Percentiles rank a stretch among this genome's conserved stretches.
phyloP scores from a whole-genome alignment of 2,797 vertebrate genomes.

The Schizothorax lantsangensis region DNA sequence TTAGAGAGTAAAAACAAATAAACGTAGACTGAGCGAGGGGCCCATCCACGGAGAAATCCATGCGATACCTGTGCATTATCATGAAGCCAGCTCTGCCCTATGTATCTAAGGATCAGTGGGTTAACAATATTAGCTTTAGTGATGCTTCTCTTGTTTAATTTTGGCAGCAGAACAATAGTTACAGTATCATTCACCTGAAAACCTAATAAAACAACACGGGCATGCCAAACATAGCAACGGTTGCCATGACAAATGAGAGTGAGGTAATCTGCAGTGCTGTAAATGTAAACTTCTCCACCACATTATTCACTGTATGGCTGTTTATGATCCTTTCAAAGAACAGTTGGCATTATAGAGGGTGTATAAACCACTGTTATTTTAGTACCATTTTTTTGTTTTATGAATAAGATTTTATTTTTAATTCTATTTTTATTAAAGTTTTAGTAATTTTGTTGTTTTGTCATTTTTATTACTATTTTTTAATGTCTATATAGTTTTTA shows the following conservation, averaged over 20 bases:
- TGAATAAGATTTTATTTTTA: not conserved
- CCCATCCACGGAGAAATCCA: not conserved
- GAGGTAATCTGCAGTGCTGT: constrained; percentile 8
- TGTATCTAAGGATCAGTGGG: constrained; percentile 31
- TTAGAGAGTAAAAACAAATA: constrained; percentile 13
- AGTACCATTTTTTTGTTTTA: not conserved
- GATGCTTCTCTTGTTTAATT: constrained; percentile 25
- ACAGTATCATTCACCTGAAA: constrained; percentile 49
- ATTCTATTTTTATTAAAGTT: not conserved
- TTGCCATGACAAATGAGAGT: constrained; percentile 48
- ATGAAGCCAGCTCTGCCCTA: constrained; percentile 9
- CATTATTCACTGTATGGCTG: constrained; percentile 2
- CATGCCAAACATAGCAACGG: constrained; percentile 55
- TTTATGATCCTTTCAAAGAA: constrained; percentile 8
- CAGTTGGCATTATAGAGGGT: not conserved
- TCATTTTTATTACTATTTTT: not conserved
- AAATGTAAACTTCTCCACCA: constrained; percentile 25
- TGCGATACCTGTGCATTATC: constrained; percentile 3
- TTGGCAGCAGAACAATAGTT: constrained; percentile 51
- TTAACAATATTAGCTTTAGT: constrained; percentile 31
- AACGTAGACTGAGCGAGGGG: not conserved
- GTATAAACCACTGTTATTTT: not conserved
- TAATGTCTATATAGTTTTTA: not conserved
- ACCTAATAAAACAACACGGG: constrained; percentile 44
- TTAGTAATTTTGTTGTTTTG: not conserved